Percentiles rank a stretch among this genome's conserved stretches.
These are phyloP conservation scores for Atlantisia rogersi DNA, from an alignment of 2,113 vertebrate species.

Conservation along the genomic window DNA sequence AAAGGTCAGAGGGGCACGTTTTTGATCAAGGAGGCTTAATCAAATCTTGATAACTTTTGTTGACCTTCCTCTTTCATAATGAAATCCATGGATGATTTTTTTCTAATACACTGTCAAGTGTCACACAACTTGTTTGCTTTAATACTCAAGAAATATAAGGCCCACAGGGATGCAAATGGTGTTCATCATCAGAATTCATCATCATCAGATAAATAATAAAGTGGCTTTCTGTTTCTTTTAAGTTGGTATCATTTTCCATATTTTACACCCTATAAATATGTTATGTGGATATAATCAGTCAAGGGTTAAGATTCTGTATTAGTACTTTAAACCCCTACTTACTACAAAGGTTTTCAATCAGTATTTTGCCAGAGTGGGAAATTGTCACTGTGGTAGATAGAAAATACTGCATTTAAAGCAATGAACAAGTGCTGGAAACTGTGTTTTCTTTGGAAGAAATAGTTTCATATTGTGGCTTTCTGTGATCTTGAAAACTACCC, in stretches of 20 bases:
- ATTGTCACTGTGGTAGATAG: neutral
- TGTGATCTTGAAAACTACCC: neutral
- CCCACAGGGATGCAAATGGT: neutral
- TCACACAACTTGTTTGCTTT: neutral
- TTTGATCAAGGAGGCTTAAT: neutral
- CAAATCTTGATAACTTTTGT: neutral
- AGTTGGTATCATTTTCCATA: neutral
- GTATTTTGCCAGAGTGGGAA: neutral
- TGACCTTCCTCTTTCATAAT: slow-evolving; percentile 6
- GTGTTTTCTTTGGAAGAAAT: neutral
- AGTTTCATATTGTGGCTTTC: neutral
- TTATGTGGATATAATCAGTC: neutral
- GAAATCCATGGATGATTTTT: neutral
- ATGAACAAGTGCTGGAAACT: neutral
- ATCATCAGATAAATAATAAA: neutral
- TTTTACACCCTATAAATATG: neutral
- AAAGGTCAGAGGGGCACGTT: neutral
- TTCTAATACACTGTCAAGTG: neutral
- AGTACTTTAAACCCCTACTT: neutral
- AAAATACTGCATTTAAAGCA: neutral
- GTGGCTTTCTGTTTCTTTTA: neutral
- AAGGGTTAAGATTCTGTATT: neutral
- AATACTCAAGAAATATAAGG: neutral
- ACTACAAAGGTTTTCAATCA: neutral
- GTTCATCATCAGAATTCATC: neutral